These are phyloP conservation scores for Agrochola macilenta DNA, from an alignment of 2,888 invertebrate genomes.

Conservation along the genomic window DNA sequence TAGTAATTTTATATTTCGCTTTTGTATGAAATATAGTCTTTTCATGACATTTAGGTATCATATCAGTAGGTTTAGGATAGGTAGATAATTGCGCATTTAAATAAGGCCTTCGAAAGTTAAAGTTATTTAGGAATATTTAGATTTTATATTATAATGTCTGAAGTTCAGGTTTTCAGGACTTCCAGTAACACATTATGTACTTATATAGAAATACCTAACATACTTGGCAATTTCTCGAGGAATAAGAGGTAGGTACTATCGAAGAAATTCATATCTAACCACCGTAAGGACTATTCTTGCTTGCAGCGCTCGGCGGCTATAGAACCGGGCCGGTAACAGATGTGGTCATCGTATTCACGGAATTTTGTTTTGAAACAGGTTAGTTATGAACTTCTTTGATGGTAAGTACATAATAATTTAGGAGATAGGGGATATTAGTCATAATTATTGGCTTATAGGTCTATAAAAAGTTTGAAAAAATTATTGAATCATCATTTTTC, in stretches of 20 bases:
- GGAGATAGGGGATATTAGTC: slow-evolving; percentile 8
- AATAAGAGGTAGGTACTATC: not conserved
- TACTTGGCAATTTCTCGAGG: slow-evolving; percentile 11
- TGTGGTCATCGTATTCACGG: too few relatives aligned
- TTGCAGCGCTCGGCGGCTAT: too few relatives aligned
- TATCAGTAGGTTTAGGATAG: slow-evolving; percentile 1
- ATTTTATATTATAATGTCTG: not conserved
- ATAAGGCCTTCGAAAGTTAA: slow-evolving; percentile 66
- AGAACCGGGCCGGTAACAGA: too few relatives aligned
- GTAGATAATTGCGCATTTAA: slow-evolving; percentile 28
- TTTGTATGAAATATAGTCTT: slow-evolving; percentile 36
- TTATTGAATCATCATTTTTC: slow-evolving; percentile 30
- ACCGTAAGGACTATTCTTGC: too few relatives aligned
- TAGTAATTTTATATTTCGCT: slow-evolving; percentile 1
- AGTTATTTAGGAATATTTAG: not conserved
- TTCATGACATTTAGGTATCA: slow-evolving; percentile 41
- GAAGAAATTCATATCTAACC: too few relatives aligned
- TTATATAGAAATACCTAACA: not conserved
- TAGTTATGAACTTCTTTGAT: too few relatives aligned
- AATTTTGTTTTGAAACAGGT: too few relatives aligned
- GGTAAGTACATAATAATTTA: slow-evolving; percentile 12
- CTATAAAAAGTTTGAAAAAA: not conserved
- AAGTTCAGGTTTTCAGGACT: not conserved
- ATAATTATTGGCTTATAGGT: slow-evolving; percentile 19
- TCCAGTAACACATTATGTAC: not conserved